Percentiles rank a stretch among this genome's conserved stretches.
These are phyloP conservation scores for Ifrita kowaldi DNA, from an alignment of 2,113 vertebrate genomes.

Conservation along the genomic window DNA sequence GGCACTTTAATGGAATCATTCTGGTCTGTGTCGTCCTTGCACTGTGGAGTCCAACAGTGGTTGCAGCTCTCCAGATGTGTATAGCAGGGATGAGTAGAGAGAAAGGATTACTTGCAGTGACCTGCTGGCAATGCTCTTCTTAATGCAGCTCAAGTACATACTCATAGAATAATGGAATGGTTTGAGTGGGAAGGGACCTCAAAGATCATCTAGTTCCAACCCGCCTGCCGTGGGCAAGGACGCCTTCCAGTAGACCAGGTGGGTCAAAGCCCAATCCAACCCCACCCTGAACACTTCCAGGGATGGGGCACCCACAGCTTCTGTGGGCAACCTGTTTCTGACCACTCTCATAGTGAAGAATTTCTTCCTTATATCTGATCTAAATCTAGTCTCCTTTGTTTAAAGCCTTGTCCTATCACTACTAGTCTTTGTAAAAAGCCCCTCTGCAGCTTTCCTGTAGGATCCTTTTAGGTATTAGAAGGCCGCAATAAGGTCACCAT, in stretches of 20 bases:
- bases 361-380: not conserved
- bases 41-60: not conserved
- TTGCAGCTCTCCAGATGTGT: not conserved
- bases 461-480: not conserved
- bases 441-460: not conserved
- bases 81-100: not conserved
- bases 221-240: not conserved
- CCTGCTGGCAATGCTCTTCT: not conserved
- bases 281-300: not conserved
- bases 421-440: not conserved
- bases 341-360: not conserved
- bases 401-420: not conserved
- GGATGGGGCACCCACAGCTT: not conserved
- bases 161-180: not conserved
- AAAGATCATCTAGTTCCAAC: not conserved
- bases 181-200: not conserved
- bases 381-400: not conserved
- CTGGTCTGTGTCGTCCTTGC: not conserved
- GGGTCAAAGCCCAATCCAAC: not conserved
- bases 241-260: not conserved
- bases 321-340: not conserved
- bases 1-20: not conserved
- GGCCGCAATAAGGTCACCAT: not conserved
- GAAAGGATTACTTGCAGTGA: not conserved
- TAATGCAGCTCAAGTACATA: not conserved